Evolutionary conservation across 2,888 invertebrate genomes (phyloP).

Genomic region (Eristalis intricaria): DNA sequence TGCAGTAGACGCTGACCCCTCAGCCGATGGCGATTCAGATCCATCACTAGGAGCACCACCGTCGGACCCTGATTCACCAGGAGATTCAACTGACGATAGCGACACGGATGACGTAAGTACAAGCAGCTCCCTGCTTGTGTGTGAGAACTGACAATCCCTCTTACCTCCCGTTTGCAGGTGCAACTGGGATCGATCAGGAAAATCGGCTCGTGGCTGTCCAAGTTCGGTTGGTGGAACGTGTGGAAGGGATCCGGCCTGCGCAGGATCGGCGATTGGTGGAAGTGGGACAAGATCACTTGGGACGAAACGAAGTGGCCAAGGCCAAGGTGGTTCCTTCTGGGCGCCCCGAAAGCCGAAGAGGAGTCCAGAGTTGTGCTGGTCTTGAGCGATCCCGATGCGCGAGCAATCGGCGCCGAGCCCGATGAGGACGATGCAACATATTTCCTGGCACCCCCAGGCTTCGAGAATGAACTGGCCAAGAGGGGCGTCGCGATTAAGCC

Average conservation of each 20-base stretch:
- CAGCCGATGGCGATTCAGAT: conserved; percentile 7
- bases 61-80: background rate
- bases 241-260: conserved; percentile 62
- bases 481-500: conserved; percentile 46
- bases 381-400: conserved; percentile 34
- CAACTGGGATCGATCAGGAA: conserved; percentile 57
- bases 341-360: conserved; percentile 11
- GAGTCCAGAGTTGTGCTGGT: conserved; percentile 53
- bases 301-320: conserved; percentile 32
- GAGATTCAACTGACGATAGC: background rate
- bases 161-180: conserved; percentile 4
- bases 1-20: background rate
- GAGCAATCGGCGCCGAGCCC: background rate
- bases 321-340: conserved; percentile 41
- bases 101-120: conserved; percentile 23
- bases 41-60: background rate
- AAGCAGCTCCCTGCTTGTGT: background rate
- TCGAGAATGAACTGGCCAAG: conserved; percentile 58
- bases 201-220: conserved; percentile 59
- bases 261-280: conserved; percentile 65
- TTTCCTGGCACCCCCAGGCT: conserved; percentile 62
- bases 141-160: background rate
- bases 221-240: conserved; percentile 64
- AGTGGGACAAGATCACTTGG: conserved; percentile 47
- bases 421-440: conserved; percentile 60